A percentile compares a stretch with the other conserved stretches of the same genome.
These are phyloP conservation scores for Zeus faber DNA, from an alignment of 2,113 vertebrate species.

Conservation along the genomic window DNA sequence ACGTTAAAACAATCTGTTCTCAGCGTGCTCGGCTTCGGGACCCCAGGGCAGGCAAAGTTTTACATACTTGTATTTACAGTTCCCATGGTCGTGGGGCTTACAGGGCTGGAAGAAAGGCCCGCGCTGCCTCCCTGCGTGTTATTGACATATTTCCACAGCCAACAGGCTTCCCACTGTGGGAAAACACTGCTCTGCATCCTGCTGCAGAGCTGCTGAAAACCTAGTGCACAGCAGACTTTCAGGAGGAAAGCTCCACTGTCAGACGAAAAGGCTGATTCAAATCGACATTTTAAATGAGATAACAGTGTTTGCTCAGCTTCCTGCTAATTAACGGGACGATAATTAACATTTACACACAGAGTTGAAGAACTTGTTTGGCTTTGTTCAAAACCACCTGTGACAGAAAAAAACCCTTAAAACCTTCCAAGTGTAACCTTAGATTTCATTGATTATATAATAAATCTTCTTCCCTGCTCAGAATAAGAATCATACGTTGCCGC, in stretches of 20 bases:
- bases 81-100: slow-evolving; percentile 66
- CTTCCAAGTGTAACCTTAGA: too few relatives aligned
- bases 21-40: slow-evolving; percentile 22
- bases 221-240: too few relatives aligned
- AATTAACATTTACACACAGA: too few relatives aligned
- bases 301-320: too few relatives aligned
- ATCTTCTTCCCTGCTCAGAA: slow-evolving; percentile 13
- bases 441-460: slow-evolving; percentile 46
- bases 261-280: too few relatives aligned
- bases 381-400: too few relatives aligned
- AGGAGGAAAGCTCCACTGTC: too few relatives aligned
- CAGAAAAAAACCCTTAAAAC: too few relatives aligned
- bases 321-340: too few relatives aligned
- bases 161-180: slow-evolving; percentile 37
- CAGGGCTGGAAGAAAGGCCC: slow-evolving; percentile 39
- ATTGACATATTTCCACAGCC: slow-evolving; percentile 61
- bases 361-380: too few relatives aligned
- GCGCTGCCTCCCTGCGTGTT: slow-evolving; percentile 31
- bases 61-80: slow-evolving; percentile 71
- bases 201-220: too few relatives aligned
- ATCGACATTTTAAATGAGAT: too few relatives aligned
- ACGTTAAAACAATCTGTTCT: slow-evolving; percentile 52
- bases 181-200: slow-evolving; percentile 25
- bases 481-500: slow-evolving; percentile 24
- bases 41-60: slow-evolving; percentile 48